Evolutionary conservation across 2,888 invertebrate species (phyloP).

Genomic region (Drosophila meridionalis): DNA sequence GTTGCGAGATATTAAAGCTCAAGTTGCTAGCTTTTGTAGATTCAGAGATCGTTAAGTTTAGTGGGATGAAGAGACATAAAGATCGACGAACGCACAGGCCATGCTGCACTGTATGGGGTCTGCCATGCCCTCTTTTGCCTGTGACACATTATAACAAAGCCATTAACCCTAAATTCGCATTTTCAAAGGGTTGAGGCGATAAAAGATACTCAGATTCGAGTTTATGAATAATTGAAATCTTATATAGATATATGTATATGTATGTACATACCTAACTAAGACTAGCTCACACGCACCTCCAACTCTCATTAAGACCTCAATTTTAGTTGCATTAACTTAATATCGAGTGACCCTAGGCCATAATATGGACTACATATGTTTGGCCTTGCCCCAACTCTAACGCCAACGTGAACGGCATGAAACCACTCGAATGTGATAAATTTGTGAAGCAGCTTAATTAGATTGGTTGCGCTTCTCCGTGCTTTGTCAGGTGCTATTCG

Average conservation of each 20-base stretch:
- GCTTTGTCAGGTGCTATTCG: constrained; percentile 9
- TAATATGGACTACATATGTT: background rate
- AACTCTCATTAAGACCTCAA: background rate
- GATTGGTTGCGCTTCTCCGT: constrained; percentile 55
- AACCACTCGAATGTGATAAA: constrained; percentile 57
- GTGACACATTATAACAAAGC: background rate
- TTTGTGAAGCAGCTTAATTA: constrained; percentile 57
- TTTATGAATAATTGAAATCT: background rate
- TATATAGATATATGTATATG: no score
- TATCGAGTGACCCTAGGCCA: background rate
- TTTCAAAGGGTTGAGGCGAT: background rate
- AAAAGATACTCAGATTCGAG: background rate
- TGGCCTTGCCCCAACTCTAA: constrained; percentile 36
- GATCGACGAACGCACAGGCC: no score
- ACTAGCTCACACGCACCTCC: background rate
- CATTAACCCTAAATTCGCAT: background rate
- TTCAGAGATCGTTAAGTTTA: no score
- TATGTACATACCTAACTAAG: background rate
- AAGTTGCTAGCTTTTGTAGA: no score
- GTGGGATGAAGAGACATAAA: no score
- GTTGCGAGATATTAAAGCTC: no score
- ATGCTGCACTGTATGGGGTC: no score
- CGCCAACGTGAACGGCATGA: constrained; percentile 13
- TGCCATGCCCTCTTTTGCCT: background rate
- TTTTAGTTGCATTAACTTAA: background rate